phyloP scores from a whole-genome alignment of 2,888 invertebrate species.

The Monochamus alternatus region DNA sequence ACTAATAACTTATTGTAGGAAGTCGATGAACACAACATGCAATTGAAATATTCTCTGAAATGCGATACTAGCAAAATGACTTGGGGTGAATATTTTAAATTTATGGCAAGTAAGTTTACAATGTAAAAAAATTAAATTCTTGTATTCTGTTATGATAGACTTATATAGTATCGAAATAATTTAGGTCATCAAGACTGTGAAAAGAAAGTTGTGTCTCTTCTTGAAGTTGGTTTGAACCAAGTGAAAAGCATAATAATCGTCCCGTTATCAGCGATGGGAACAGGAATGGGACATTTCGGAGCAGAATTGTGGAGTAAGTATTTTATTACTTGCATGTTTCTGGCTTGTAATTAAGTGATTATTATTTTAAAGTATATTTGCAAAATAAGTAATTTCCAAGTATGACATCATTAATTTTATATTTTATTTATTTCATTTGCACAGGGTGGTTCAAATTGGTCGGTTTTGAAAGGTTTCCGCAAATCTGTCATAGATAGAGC shows the following conservation, averaged over 20 bases:
- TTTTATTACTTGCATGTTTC: not conserved
- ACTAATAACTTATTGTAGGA: slow-evolving; percentile 47
- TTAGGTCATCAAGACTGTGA: slow-evolving; percentile 53
- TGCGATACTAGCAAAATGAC: slow-evolving; percentile 54
- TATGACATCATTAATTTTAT: no score
- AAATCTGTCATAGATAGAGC: no score
- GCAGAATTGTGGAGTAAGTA: slow-evolving; percentile 56
- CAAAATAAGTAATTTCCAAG: no score
- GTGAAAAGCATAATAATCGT: slow-evolving; percentile 54
- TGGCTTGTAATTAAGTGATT: no score
- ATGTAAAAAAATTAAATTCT: not conserved
- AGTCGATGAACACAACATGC: slow-evolving; percentile 54
- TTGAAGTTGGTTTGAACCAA: slow-evolving; percentile 54
- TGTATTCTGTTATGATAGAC: no score
- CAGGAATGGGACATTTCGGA: slow-evolving; percentile 56
- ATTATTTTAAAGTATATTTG: no score
- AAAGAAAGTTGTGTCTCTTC: slow-evolving; percentile 53
- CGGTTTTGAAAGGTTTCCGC: no score
- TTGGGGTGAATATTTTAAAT: slow-evolving; percentile 52
- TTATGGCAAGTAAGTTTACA: slow-evolving; percentile 46
- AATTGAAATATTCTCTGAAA: slow-evolving; percentile 48
- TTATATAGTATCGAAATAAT: slow-evolving; percentile 19
- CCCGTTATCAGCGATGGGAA: slow-evolving; percentile 54
- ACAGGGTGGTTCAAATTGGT: no score
- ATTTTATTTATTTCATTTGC: no score